Base-by-base conservation (phyloP, 2,888 invertebrate species). In the Dicranocentrus wangi region DNA sequence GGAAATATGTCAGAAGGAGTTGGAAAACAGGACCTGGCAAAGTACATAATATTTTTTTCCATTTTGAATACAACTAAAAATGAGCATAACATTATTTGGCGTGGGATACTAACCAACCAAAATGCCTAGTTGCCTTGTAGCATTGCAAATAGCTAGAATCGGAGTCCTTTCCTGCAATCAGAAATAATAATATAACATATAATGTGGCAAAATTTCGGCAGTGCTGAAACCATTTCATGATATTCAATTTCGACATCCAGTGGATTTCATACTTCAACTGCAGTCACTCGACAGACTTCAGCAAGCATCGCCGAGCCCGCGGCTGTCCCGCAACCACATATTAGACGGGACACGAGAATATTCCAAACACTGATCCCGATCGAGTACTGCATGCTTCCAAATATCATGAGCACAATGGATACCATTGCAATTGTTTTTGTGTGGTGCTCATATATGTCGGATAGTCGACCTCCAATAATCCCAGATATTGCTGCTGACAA, bases 351-450 rank as follows among this genome's bases (percentile, higher is more conserved):
- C 15, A 86, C 86, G 1, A 89, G 82, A 23, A 90, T 84, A 55
- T 89, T 88, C 88, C 89, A 89, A 23, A 88, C 87, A 39, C 88
- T 88, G n/a, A 88, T 82, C 7, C 89, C 90, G 68, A 89, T 73
- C 61, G 89, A 89, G 85, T 90, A 90, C 87, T 89, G 88, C 63
- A 89, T 73, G 81, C 88, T 89, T 7, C 90, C 90, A 28, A 86
- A 85, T 17, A 88, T 87, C 66, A 89, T 86, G 2, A 89, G 73
- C n/a, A 89, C 73, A 21, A 89, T 87, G 13, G 87, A 71, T 47
- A 88, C 88, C 8, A 89, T 88, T 42, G 88, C 88, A 21, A 88
- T 84, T 15, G 86, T 87, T 73, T 87, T 87, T 27, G 87, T 87
- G 17, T 85, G 83, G 19, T 82, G 27, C 28, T 85, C 86, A 66